A percentile compares a stretch with the other conserved stretches of the same genome.
Evolutionary conservation across 2,113 vertebrate genomes (phyloP).

Genomic region (Sorex fumeus): DNA sequence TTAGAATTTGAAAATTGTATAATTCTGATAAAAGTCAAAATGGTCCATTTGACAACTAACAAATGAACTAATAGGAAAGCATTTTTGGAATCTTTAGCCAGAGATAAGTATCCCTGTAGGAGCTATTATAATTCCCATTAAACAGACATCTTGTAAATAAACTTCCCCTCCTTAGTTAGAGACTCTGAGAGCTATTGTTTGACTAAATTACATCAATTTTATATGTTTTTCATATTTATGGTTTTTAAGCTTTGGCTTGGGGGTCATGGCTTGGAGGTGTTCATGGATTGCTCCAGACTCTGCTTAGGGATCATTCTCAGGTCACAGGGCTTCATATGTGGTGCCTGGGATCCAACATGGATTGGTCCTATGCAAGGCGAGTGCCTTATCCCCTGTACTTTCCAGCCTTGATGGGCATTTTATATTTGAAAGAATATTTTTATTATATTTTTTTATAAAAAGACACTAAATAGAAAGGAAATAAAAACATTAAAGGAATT

Average conservation of each 20-base stretch:
- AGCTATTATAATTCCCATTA: neutral
- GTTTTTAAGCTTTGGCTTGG: no score
- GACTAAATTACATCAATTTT: neutral
- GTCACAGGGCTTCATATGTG: no score
- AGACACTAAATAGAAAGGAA: neutral
- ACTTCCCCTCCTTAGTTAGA: neutral
- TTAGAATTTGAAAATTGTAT: constrained; percentile 50
- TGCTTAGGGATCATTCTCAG: no score
- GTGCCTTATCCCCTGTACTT: no score
- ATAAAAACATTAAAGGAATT: constrained; percentile 60
- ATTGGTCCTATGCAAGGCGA: no score
- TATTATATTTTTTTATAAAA: constrained; percentile 4
- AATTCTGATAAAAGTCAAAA: constrained; percentile 20
- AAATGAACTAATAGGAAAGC: constrained; percentile 26
- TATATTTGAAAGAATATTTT: constrained; percentile 52
- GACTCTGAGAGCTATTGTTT: neutral
- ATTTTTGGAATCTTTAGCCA: constrained; percentile 59
- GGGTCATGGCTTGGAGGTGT: no score
- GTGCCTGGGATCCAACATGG: no score
- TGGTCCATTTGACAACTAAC: constrained; percentile 30
- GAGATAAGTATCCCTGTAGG: neutral
- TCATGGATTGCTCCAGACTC: no score
- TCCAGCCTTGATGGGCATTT: neutral
- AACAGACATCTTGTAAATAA: constrained; percentile 37
- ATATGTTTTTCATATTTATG: no score